Evolutionary conservation across 2,113 vertebrate species (phyloP).

Genomic region (Morone chrysops): DNA sequence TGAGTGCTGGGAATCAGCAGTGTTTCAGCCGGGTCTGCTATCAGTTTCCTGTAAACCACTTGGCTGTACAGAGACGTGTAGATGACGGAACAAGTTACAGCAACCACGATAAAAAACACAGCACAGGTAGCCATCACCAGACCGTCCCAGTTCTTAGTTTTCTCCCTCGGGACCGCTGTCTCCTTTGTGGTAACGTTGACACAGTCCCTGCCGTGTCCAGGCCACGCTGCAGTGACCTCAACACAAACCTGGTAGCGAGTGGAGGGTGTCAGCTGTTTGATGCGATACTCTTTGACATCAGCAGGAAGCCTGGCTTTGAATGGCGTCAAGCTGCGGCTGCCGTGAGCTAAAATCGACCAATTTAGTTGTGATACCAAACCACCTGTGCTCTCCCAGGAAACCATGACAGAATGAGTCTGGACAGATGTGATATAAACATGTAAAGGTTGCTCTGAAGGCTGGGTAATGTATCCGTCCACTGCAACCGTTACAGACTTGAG

Average conservation of each 20-base stretch:
- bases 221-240: constrained; percentile 83
- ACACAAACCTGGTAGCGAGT: constrained; percentile 93
- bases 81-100: constrained; percentile 83
- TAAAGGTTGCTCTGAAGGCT: constrained; percentile 81
- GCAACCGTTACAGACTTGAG: constrained; percentile 90
- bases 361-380: constrained; percentile 89
- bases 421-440: constrained; percentile 88
- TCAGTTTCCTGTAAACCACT: constrained; percentile 76
- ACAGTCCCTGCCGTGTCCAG: constrained; percentile 87
- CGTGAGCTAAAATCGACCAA: constrained; percentile 87
- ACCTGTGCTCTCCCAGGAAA: constrained; percentile 91
- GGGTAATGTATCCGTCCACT: constrained; percentile 88
- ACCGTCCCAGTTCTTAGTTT: constrained; percentile 73
- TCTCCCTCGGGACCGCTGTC: constrained; percentile 56
- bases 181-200: constrained; percentile 90
- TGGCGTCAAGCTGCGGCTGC: constrained; percentile 77
- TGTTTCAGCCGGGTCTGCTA: constrained; percentile 77
- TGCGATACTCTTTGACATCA: constrained; percentile 89
- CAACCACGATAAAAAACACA: constrained; percentile 84
- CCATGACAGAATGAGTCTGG: constrained; percentile 87
- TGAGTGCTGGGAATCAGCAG: constrained; percentile 79
- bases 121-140: constrained; percentile 83
- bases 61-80: constrained; percentile 84
- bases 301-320: constrained; percentile 90
- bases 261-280: constrained; percentile 89